Evolutionary conservation across 1,140 invertebrate genomes (phyloP).

Genomic region (Cydia pomonella): DNA sequence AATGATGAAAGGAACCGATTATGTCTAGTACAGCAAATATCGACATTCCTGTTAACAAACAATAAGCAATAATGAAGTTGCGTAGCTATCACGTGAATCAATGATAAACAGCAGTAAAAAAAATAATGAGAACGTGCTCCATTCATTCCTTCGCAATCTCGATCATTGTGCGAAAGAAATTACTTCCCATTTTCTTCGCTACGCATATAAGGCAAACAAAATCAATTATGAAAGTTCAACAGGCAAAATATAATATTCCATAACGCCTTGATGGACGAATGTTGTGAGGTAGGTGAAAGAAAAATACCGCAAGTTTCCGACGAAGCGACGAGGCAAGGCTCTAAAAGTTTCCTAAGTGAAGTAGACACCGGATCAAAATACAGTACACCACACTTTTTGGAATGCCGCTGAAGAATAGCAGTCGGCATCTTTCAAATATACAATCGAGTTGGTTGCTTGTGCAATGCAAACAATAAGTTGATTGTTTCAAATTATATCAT

Average conservation of each 20-base stretch:
- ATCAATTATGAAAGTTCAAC: slow-evolving; percentile 38
- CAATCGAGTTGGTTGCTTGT: not conserved
- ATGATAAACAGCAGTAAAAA: slow-evolving; percentile 15
- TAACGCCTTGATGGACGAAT: slow-evolving; percentile 14
- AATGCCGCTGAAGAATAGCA: not conserved
- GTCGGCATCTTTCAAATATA: not conserved
- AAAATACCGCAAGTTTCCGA: slow-evolving; percentile 23
- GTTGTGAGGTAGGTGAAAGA: slow-evolving; percentile 10
- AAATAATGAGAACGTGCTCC: slow-evolving; percentile 21
- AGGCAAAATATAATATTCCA: slow-evolving; percentile 33
- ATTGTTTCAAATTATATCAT: not conserved
- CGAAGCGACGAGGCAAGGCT: not conserved
- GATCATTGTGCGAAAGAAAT: slow-evolving; percentile 14
- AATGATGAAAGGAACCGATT: slow-evolving; percentile 7
- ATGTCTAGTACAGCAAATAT: not conserved
- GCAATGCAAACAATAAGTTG: not conserved
- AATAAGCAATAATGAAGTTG: slow-evolving; percentile 16
- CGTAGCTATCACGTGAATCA: slow-evolving; percentile 16
- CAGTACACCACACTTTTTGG: not conserved
- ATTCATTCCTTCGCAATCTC: slow-evolving; percentile 14
- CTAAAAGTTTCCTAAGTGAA: not conserved
- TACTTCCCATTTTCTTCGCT: slow-evolving; percentile 16
- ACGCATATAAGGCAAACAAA: not conserved
- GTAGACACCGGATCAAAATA: slow-evolving; percentile 10
- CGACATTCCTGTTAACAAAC: slow-evolving; percentile 14